Conservation (phyloP, 2,888 invertebrate species). For the Mechanitis messenoides region DNA sequence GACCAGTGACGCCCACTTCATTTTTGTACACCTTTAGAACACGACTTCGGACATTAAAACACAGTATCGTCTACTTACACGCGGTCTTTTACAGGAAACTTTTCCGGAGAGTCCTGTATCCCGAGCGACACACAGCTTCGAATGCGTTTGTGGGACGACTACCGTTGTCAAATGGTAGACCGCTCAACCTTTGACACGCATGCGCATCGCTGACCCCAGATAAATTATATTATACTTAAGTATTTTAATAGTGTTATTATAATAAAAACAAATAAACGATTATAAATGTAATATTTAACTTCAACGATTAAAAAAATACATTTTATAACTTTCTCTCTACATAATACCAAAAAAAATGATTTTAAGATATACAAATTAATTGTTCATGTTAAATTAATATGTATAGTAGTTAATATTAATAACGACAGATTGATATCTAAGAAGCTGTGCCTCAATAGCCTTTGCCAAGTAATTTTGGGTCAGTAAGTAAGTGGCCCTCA, state of each 20-base stretch:
- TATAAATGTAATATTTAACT: not conserved
- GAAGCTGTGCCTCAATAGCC: slow-evolving; percentile 30
- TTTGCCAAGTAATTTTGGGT: slow-evolving; percentile 66
- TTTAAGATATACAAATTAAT: no score
- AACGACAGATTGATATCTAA: slow-evolving; percentile 21
- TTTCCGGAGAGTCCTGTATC: slow-evolving; percentile 45
- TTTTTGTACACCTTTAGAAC: slow-evolving; percentile 47
- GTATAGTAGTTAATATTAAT: no score
- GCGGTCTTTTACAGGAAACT: slow-evolving; percentile 39
- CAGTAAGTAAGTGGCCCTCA: slow-evolving; percentile 54
- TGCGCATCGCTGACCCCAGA: slow-evolving; percentile 43
- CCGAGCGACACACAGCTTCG: slow-evolving; percentile 43
- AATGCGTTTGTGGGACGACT: slow-evolving; percentile 41
- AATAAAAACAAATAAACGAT: not conserved
- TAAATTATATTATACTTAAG: slow-evolving; percentile 33
- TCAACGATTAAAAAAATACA: not conserved
- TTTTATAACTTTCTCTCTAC: no score
- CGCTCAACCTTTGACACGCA: slow-evolving; percentile 55
- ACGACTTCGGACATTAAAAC: slow-evolving; percentile 41
- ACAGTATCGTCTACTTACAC: slow-evolving; percentile 16
- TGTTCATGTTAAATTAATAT: no score
- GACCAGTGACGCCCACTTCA: slow-evolving; percentile 54
- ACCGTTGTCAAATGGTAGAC: slow-evolving; percentile 34
- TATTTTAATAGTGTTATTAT: slow-evolving; percentile 20
- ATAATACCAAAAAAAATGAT: no score